Conservation (phyloP, 2,113 vertebrate genomes). For the Thamnophis sirtalis region DNA sequence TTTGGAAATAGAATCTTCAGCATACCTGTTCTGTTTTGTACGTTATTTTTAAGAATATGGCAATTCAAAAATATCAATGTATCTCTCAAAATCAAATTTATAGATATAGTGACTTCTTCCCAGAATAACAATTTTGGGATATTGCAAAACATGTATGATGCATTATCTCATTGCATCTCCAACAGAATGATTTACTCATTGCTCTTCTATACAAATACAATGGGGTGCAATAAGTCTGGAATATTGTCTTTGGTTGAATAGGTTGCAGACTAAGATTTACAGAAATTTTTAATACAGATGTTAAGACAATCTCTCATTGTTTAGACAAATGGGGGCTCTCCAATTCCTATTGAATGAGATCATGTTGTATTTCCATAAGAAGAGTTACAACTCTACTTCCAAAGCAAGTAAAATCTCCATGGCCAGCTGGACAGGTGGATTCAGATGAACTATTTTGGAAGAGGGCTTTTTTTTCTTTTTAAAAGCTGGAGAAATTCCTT, state of each 20-base stretch:
- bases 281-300: not conserved
- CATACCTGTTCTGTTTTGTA: not conserved
- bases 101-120: not conserved
- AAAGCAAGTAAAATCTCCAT: not conserved
- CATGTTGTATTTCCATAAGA: not conserved
- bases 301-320: not conserved
- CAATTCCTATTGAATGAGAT: not conserved
- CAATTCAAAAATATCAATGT: not conserved
- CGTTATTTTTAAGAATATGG: not conserved
- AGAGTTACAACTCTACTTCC: not conserved
- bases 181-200: not conserved
- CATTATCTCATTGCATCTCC: not conserved
- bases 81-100: not conserved
- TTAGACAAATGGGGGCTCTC: not conserved
- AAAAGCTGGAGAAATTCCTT: not conserved
- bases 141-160: not conserved
- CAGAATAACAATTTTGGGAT: not conserved
- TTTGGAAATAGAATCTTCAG: not conserved
- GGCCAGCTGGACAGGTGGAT: not conserved
- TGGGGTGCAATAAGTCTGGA: not conserved
- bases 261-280: not conserved
- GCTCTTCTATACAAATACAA: not conserved
- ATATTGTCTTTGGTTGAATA: not conserved
- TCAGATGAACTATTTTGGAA: not conserved
- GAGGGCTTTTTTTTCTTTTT: not conserved